These are phyloP conservation scores for Lepidothrix coronata DNA, from an alignment of 2,113 vertebrate species.

Conservation along the genomic window DNA sequence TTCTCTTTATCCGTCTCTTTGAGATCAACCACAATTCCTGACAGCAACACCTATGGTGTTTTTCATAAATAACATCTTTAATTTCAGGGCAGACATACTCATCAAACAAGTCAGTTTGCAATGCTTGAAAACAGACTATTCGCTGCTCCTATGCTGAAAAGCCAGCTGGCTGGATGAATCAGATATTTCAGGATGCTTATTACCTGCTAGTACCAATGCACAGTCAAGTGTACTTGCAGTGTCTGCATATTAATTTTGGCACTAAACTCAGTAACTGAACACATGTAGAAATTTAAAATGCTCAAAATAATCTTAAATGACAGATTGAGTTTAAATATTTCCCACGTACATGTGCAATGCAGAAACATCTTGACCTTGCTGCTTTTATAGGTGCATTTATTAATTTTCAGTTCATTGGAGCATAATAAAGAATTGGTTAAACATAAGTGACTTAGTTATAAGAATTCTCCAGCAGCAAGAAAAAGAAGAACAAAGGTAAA, in stretches of 20 bases:
- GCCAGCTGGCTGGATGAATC: not conserved
- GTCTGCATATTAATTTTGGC: not conserved
- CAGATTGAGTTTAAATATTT: not conserved
- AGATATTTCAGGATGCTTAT: not conserved
- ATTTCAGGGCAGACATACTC: not conserved
- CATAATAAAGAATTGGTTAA: not conserved
- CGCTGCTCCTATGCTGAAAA: not conserved
- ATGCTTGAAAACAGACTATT: not conserved
- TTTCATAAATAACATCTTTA: conserved; percentile 7
- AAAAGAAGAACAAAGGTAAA: not conserved
- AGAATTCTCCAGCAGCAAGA: not conserved
- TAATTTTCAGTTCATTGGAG: not conserved
- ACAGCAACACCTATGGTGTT: conserved; percentile 78
- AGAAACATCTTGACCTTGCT: not conserved
- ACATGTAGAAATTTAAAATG: not conserved
- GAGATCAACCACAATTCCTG: conserved; percentile 78
- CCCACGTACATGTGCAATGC: fast-evolving
- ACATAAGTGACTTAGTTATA: not conserved
- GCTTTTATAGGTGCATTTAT: not conserved
- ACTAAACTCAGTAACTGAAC: not conserved
- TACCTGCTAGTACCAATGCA: not conserved
- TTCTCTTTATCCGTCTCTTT: conserved; percentile 79
- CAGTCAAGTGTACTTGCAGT: not conserved
- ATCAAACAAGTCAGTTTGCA: not conserved
- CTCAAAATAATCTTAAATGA: not conserved